Evolutionary conservation across 2,113 vertebrate species (phyloP), one percentile per base, ranked within the genome.

Genomic region (Sylvia atricapilla): DNA sequence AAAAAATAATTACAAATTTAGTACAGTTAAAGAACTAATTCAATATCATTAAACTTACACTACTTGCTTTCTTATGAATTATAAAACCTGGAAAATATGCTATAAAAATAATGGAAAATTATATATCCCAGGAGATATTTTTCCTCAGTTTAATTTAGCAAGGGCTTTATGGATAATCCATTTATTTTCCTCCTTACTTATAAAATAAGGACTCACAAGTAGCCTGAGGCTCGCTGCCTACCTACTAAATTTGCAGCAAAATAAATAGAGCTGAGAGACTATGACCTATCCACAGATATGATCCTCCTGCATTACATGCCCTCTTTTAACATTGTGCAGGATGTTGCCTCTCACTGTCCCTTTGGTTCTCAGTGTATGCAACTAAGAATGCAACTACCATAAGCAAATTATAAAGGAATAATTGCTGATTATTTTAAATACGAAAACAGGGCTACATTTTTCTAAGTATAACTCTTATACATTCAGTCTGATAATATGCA

Each of bases 101-200:
- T 70, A 56, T 52, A 24, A 85, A 85, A 94, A 33, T 35, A 82
- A 94, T 52, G 41, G n/a, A 67, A 76, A 85, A 84, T 69, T 53
- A 62, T 76, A 64, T 2, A 1, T 56, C 64, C 23, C 47, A 66
- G 37, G 9, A 77, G 19, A 39, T 80, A 62, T 62, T 86, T 94
- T 27, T 31, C 31, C 33, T 76, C 39, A 80, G 20, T 44, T 79
- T 70, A 76, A 53, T 52, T 90, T 72, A 74, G 41, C 25, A 79
- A 63, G 35, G 31, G 14, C 7, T 59, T 83, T 75, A 58, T 22
- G 70, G 5, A 46, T 15, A 35, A 67, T 47, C 58, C 44, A 56
- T 90, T 89, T 68, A 43, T 63, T 87, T 81, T 21, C 1, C 11
- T 23, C 13, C 18, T 78, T 62, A 59, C 66, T 55, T 92, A 14